Evolutionary conservation across 2,888 invertebrate species (phyloP), one percentile per base, ranked within the genome.

Genomic region (Helobdella robusta): DNA sequence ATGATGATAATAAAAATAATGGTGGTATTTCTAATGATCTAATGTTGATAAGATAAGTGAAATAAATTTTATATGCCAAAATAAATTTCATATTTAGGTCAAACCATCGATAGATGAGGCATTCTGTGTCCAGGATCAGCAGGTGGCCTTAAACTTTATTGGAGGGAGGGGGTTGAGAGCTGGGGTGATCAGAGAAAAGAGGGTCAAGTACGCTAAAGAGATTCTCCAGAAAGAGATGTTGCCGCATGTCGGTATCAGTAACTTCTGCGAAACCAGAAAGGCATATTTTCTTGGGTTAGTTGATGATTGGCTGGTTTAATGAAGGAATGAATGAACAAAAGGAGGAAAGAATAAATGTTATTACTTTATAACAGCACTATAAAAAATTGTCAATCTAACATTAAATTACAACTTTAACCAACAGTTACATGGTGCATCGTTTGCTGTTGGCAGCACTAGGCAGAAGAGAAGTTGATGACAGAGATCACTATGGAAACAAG

Each of bases 401-500:
- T n/a, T n/a, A n/a, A n/a, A n/a, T n/a, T n/a, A n/a, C n/a, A n/a
- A n/a, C n/a, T n/a, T n/a, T n/a, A n/a, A n/a, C n/a, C n/a, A n/a
- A n/a, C 72, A 84, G 85, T 1, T 99, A 99, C 78, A 99, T 99
- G 98, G 98, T 99, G 0, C 97, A 99, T 79, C 85, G 98, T 71
- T 81, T 99, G 67, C 81, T 99, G 62, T 81, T 97, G 69, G 97
- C 97, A 61, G 89, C 97, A 18, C 82, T 98, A 67, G 80, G 79
- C 6, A 84, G 98, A n/a, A 84, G 97, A 70, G 97, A 98, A 81
- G 83, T 97, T 54, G 98, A 99, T 81, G 98, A 99, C 84, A 86
- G 98, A 77, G 98, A 99, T 95, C 98, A 99, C 80, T 97, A 98
- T 79, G 98, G 98, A 50, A 97, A 99, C 81, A 99, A 99, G 79